These are phyloP conservation scores for Wasmannia auropunctata DNA, from an alignment of 1,140 invertebrate species.

Conservation along the genomic window DNA sequence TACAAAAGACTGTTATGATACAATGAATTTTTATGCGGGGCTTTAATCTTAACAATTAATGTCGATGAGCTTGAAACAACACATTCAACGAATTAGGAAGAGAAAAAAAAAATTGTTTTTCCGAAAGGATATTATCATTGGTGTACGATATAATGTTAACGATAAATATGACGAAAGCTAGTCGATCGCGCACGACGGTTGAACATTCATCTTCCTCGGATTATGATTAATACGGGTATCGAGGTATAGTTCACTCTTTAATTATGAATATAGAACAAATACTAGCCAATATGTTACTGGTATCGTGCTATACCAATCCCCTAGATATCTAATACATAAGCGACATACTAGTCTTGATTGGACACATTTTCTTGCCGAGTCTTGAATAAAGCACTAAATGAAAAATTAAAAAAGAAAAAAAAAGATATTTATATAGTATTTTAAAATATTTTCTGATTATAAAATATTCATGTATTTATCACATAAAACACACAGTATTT, in stretches of 20 bases:
- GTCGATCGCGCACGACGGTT: constrained; percentile 24
- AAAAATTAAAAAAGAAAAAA: constrained; percentile 19
- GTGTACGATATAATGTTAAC: neutral
- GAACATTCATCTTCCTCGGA: constrained; percentile 26
- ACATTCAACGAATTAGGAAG: constrained; percentile 56
- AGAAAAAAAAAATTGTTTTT: constrained; percentile 27
- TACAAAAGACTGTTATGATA: constrained; percentile 70
- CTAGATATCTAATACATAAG: constrained; percentile 39
- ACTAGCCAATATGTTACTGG: constrained; percentile 41
- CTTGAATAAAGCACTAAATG: constrained; percentile 9
- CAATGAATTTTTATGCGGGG: constrained; percentile 67
- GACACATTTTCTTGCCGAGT: constrained; percentile 27
- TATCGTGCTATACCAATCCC: constrained; percentile 16
- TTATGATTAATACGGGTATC: constrained; percentile 67
- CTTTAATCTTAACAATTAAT: constrained; percentile 52
- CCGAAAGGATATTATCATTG: constrained; percentile 15
- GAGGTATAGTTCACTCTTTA: constrained; percentile 5
- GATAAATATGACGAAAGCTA: constrained; percentile 18
- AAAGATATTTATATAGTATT: constrained; percentile 34
- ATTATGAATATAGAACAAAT: constrained; percentile 38
- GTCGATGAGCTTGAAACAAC: constrained; percentile 6
- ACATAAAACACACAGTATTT: neutral
- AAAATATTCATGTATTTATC: neutral
- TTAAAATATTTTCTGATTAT: constrained; percentile 39
- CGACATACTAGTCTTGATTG: constrained; percentile 44